Base-by-base conservation (phyloP, 2,797 vertebrate species). In the Anas bernieri region DNA sequence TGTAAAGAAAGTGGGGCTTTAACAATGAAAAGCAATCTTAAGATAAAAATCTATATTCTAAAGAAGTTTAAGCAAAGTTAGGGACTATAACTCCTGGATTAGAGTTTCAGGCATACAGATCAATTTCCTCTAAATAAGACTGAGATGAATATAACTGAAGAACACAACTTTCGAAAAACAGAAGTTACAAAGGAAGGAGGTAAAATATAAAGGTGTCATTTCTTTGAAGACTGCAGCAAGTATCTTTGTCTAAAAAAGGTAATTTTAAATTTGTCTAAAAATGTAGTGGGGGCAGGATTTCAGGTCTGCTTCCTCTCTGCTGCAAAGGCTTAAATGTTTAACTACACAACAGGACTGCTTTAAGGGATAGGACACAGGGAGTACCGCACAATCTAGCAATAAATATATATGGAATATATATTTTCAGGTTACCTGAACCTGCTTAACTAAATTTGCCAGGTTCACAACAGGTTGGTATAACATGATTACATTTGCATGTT, bases 161-260 rank as follows among this genome's bases (percentile, higher is more conserved):
- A 3, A 18, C 7, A 46, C 20, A 4, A 90, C 33, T 63, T 88
- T 13, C 59, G 16, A 84, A 82, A n/a, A 9, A 73, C 58, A 22
- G 35, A 84, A 73, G 43, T 70, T 52, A 88, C 4, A 7, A 50
- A 72, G 33, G 23, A 92, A 76, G 33, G 4, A 86, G 17, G 5
- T 63, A 9, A n/a, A 79, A 82, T 30, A 30, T 88, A 59, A 82
- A 79, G 7, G 8, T 43, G 23, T 11, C 69, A 22, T 11, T 61
- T 76, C 63, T 77, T 23, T 82, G 30, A 26, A 46, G 35, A n/a
- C 10, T 33, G 8, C 1, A 76, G 16, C 0, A 0, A 74, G 14
- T 15, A 70, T 9, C 35, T 3, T 52, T 46, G 25, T 46, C 76
- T 73, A 37, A 83, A 86, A 90, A 77, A 13, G 15, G 37, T 14